Percentiles rank a stretch among this genome's conserved stretches.
Evolutionary conservation across 2,888 invertebrate genomes (phyloP).

Genomic region (Microdon myrmicae): DNA sequence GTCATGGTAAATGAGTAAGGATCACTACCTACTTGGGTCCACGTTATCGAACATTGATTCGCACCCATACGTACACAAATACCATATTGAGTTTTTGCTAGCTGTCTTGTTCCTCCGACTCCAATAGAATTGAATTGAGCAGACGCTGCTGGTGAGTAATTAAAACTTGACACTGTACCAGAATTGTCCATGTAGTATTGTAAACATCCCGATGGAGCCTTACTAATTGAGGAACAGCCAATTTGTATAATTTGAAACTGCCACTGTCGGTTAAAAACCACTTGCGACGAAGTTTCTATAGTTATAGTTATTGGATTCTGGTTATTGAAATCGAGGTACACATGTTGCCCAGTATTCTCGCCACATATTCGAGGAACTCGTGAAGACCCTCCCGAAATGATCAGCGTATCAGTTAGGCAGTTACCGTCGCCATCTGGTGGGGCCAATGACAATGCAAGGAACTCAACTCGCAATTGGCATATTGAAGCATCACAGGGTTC

Average conservation of each 20-base stretch:
- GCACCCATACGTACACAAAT: constrained; percentile 79
- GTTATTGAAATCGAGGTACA: constrained; percentile 80
- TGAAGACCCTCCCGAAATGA: constrained; percentile 76
- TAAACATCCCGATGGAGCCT: constrained; percentile 82
- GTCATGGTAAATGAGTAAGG: constrained; percentile 77
- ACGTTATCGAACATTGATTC: constrained; percentile 79
- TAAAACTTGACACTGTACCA: constrained; percentile 79
- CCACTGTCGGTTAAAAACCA: constrained; percentile 76
- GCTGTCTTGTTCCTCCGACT: constrained; percentile 74
- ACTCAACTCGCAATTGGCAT: constrained; percentile 79
- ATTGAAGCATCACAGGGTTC: constrained; percentile 72
- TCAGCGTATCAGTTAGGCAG: constrained; percentile 77
- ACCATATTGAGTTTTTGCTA: constrained; percentile 79
- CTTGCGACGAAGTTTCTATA: constrained; percentile 72
- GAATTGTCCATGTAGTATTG: constrained; percentile 75
- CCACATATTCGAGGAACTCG: constrained; percentile 80
- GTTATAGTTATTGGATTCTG: constrained; percentile 75
- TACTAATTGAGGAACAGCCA: constrained; percentile 75
- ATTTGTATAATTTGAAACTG: constrained; percentile 79
- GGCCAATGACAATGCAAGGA: constrained; percentile 76
- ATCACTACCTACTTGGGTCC: constrained; percentile 70
- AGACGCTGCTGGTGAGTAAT: constrained; percentile 76
- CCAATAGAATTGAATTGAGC: constrained; percentile 70
- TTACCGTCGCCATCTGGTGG: constrained; percentile 79
- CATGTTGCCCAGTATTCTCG: constrained; percentile 81